Base-by-base conservation (phyloP, 1,140 invertebrate species). In the Nephotettix cincticeps region DNA sequence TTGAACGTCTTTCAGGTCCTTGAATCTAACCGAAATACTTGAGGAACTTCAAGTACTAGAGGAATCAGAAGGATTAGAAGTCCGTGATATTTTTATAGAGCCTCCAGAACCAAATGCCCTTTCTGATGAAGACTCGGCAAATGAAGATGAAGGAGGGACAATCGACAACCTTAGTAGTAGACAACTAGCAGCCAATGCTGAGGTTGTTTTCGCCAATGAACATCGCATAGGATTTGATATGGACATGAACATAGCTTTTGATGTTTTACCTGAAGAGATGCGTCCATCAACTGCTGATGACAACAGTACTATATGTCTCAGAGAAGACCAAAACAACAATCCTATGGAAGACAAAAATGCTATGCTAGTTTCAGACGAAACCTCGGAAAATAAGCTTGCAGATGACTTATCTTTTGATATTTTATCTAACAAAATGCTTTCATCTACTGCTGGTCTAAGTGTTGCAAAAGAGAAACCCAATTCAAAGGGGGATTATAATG, bases 141-240 rank as follows among this genome's bases (percentile, higher is more conserved):
- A 76, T 69, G 74, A 76, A 69, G 69, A 72, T 65, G 70, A 74
- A 72, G 74, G 74, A 21, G 72, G 72, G 13, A 47, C 71, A 28
- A 23, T 73, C 6, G 73, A 76, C 68, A 75, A 75, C 73, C 51
- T 76, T 29, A 64, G 58, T 27, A 61, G 68, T n/a, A 70, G 58
- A 63, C 72, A 75, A 71, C 43, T 76, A 19, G 43, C 43, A 13
- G 68, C 74, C 47, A 29, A 27, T 47, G 72, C 74, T 54, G 71
- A 71, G 69, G 32, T 75, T 73, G 47, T 69, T 43, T 69, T 56
- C 68, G 58, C 9, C 14, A 58, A 69, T 28, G 27, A 68, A n/a
- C n/a, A 68, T 19, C 27, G 66, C 17, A 47, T 43, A 27, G 66
- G 66, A 68, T 68, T 45, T 68, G 40, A 28, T 28, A 14, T 28